Percentiles rank a stretch among this genome's conserved stretches.
phyloP scores from a whole-genome alignment of 1,140 invertebrate species.

The Scaptomyza montana region DNA sequence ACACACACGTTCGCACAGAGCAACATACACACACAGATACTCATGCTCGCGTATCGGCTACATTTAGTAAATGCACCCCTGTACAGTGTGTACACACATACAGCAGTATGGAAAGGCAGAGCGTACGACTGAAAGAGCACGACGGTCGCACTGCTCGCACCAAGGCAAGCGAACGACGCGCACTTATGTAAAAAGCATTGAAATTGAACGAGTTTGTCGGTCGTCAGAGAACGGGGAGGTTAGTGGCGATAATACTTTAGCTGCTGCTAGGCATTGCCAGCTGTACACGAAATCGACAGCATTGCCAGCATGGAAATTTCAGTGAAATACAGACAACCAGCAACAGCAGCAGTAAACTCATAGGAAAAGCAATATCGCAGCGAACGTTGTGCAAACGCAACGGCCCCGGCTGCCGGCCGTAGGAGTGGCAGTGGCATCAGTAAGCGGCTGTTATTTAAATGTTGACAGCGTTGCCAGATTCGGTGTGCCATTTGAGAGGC shows the following conservation, averaged over 20 bases:
- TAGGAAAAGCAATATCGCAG: constrained; percentile 57
- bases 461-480: constrained; percentile 45
- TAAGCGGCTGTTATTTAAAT: constrained; percentile 55
- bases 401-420: constrained; percentile 55
- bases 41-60: constrained; percentile 9
- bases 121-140: not conserved
- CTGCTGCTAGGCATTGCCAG: constrained; percentile 48
- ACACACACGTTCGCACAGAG: not conserved
- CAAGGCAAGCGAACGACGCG: constrained; percentile 45
- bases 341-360: constrained; percentile 41
- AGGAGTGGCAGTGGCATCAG: constrained; percentile 62
- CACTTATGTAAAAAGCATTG: constrained; percentile 81
- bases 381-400: constrained; percentile 67
- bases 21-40: constrained; percentile 12
- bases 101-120: constrained; percentile 3
- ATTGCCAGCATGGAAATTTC: constrained; percentile 60
- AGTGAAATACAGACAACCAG: constrained; percentile 47
- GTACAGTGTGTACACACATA: constrained; percentile 41
- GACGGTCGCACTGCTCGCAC: constrained; percentile 27
- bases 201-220: constrained; percentile 76
- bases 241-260: constrained; percentile 39
- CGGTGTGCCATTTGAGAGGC: not conserved
- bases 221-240: constrained; percentile 35
- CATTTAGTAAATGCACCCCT: constrained; percentile 64
- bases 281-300: constrained; percentile 41